Percentiles rank a stretch among this genome's conserved stretches.
These are phyloP conservation scores for Hemicrepidius hirtus DNA, from an alignment of 2,888 invertebrate genomes.

Conservation along the genomic window DNA sequence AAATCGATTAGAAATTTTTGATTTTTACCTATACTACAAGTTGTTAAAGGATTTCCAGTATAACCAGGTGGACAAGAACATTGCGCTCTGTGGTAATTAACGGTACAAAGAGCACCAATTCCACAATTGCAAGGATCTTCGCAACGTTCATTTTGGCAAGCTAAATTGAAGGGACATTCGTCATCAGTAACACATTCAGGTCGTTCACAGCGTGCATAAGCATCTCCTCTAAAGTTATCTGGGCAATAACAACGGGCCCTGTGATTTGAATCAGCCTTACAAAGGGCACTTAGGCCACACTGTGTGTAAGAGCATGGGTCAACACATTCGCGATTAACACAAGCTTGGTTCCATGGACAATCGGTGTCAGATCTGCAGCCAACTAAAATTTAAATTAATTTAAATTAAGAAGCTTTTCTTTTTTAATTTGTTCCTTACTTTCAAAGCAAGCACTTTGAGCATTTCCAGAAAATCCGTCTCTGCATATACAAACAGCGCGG, in stretches of 20 bases:
- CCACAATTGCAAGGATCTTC: conserved; percentile 91
- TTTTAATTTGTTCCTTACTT: conserved; percentile 71
- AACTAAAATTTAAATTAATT: conserved; percentile 72
- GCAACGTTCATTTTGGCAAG: conserved; percentile 86
- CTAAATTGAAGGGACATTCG: conserved; percentile 86
- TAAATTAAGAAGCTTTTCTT: conserved; percentile 14
- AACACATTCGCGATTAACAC: conserved; percentile 86
- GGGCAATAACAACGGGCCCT: conserved; percentile 86
- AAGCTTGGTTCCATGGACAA: conserved; percentile 87
- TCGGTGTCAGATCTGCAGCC: conserved; percentile 91
- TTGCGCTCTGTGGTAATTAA: conserved; percentile 83
- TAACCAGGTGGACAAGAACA: conserved; percentile 91
- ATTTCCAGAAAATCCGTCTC: conserved; percentile 89
- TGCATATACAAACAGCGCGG: conserved; percentile 87
- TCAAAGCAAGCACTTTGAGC: conserved; percentile 86
- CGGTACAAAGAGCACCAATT: conserved; percentile 83
- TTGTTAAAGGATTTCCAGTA: conserved; percentile 83
- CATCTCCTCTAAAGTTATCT: conserved; percentile 85
- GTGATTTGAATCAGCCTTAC: conserved; percentile 85
- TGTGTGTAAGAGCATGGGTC: conserved; percentile 87
- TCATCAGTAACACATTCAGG: conserved; percentile 85
- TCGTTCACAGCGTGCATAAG: conserved; percentile 83
- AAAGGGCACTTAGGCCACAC: conserved; percentile 87
- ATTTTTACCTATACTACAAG: conserved; percentile 77
- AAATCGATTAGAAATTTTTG: neutral